Evolutionary conservation across 2,113 vertebrate species (phyloP), one percentile per base, ranked within the genome.

Genomic region (Calidris pugnax): DNA sequence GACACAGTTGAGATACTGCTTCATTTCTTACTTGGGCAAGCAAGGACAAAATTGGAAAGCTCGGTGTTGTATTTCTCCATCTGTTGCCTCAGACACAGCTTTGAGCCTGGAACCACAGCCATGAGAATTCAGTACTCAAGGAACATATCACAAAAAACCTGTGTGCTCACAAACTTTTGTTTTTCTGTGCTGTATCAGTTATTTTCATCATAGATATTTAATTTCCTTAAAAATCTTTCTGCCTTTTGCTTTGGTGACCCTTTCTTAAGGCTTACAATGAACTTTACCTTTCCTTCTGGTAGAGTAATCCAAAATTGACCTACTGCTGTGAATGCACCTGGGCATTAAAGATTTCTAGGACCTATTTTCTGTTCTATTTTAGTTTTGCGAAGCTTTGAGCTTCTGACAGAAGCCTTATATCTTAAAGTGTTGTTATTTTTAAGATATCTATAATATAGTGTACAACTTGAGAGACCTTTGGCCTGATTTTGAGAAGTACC

Each of bases 111-210:
- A 74, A 59, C 39, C 57, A 60, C 43, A 79, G 45, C 27, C 35
- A 10, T 21, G 37, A 76, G 37, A 85, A 76, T 74, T 33, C 60
- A 32, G 16, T 37, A 53, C 37, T 56, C 66, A 50, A 45, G 24
- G 10, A 47, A 41, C 28, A 10, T n/a, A 37, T 50, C 47, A 27
- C 55, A 84, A 27, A 43, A 18, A 75, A 30, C 1, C 50, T n/a
- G 7, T 0, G 0, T 76, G 43, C 28, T 86, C 53, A 64, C 41
- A 37, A 88, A 59, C 14, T 23, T 60, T 1, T 3, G 2, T 82
- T 57, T 90, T 47, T 73, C 53, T 37, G 1, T 37, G 56, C 9
- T 81, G 14, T 56, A 10, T 53, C 33, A n/a, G 14, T 64, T 50
- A 41, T 51, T 86, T 89, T 48, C 55, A 66, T 59, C 24, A 18